Percentiles rank a stretch among this genome's conserved stretches.
Evolutionary conservation across 2,113 vertebrate species (phyloP).

Genomic region (Melanostigma gelatinosum): DNA sequence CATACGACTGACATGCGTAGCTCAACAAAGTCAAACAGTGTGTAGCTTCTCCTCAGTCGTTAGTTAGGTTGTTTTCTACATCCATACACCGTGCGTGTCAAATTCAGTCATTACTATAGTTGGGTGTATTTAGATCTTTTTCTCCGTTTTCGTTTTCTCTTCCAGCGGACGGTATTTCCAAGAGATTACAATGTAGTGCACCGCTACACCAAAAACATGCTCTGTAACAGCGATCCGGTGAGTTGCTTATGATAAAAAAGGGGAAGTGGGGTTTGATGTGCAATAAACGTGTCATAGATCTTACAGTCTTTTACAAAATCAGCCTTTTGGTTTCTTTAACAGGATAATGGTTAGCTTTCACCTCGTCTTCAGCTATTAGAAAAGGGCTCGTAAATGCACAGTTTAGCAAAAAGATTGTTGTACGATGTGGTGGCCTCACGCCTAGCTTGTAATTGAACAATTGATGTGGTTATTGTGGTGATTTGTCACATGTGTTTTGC

Average conservation of each 20-base stretch:
- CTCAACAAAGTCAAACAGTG: neutral
- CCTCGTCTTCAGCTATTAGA: neutral
- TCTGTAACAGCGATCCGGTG: conserved; percentile 79
- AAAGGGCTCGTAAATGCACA: neutral
- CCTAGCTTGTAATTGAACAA: neutral
- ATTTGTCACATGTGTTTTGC: conserved; percentile 18
- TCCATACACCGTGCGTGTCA: neutral
- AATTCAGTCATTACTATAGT: neutral
- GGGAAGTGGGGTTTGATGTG: conserved; percentile 5
- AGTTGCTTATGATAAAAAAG: conserved; percentile 52
- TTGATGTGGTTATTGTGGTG: conserved; percentile 32
- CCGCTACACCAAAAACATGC: conserved; percentile 73
- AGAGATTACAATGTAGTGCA: conserved; percentile 80
- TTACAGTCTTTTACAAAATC: neutral
- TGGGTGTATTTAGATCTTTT: conserved; percentile 5
- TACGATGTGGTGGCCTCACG: no score
- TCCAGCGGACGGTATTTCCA: conserved; percentile 80
- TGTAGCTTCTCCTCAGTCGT: neutral
- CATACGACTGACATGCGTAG: neutral
- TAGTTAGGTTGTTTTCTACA: neutral
- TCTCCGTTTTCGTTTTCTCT: conserved; percentile 13
- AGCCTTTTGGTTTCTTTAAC: neutral
- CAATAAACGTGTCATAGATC: neutral
- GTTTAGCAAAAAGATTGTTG: neutral
- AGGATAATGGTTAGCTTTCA: neutral